Evolutionary conservation across 2,888 invertebrate genomes (phyloP), one percentile per base, ranked within the genome.

Genomic region (Lithosia quadra): DNA sequence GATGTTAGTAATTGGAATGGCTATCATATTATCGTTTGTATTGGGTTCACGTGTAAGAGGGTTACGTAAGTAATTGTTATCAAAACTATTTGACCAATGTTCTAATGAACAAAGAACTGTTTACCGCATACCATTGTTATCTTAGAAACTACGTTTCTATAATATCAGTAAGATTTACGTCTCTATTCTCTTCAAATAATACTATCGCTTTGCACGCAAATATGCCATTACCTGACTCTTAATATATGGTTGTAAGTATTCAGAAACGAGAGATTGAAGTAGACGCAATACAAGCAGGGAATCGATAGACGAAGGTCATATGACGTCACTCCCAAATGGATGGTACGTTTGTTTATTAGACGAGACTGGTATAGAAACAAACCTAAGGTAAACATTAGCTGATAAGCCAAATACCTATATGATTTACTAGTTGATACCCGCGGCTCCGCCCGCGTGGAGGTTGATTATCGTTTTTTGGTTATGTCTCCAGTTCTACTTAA

Each of bases 111-210:
- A 55, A 13, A 55, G 63, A 55, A 63, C 53, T 53, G 21, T 24
- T 43, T 49, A 33, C 10, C 15, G 53, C 21, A 63, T 63, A 33
- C 63, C 63, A 34, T 33, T 63, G 33, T 53, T 63, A 63, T 63
- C 55, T 21, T 33, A 21, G 21, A 13, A 18, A 63, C 22, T 61
- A 61, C 39, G 39, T 18, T 55, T 22, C 33, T n/a, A 24, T 62
- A n/a, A 11, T 18, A 18, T 39, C 24, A 28, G 49, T 8, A n/a
- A 34, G 1, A 24, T 28, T 49, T 56, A 56, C 11, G 56, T 56
- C 56, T 22, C 15, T 15, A 28, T 28, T 56, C 5, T 15, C 2
- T 13, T 8, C 28, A 56, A n/a, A 28, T 15, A 56, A 24, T 24
- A 56, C 13, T 56, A 28, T 56, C 24, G 56, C 22, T 56, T 56